These are phyloP conservation scores for Conus canariensis DNA, from an alignment of 2,888 invertebrate species.

Conservation along the genomic window DNA sequence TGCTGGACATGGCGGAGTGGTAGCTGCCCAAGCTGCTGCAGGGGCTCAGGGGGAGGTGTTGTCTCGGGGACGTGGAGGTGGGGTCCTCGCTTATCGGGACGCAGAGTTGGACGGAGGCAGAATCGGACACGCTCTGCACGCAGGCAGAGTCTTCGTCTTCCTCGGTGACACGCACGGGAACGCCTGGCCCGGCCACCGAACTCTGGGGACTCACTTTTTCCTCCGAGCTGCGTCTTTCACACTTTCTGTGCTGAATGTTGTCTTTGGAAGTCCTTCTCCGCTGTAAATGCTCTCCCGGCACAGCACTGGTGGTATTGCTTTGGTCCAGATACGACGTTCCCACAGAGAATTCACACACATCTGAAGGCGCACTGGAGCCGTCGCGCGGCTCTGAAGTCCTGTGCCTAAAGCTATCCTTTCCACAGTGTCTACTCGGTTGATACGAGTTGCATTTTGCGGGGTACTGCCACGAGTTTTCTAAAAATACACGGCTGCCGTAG, in stretches of 20 bases:
- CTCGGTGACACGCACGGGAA: constrained; percentile 34
- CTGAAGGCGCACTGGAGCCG: background rate
- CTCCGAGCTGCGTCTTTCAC: constrained; percentile 19
- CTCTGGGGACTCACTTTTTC: background rate
- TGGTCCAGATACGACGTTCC: background rate
- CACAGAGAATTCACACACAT: background rate
- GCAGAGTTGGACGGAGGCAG: constrained; percentile 38
- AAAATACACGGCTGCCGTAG: background rate
- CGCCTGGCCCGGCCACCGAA: background rate
- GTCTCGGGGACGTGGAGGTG: background rate
- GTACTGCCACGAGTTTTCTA: background rate
- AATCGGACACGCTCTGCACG: constrained; percentile 36
- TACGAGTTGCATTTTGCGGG: background rate
- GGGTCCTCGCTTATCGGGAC: constrained; percentile 28
- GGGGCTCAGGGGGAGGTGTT: constrained; percentile 54
- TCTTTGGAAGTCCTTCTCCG: constrained; percentile 8
- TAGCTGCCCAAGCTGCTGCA: constrained; percentile 64
- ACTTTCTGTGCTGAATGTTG: background rate
- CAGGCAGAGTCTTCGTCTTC: constrained; percentile 44
- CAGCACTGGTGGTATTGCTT: background rate
- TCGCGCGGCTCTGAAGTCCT: background rate
- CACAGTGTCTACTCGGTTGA: background rate
- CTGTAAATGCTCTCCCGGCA: background rate
- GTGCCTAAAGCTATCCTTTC: too few species aligned
- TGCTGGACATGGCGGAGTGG: constrained; percentile 65